Evolutionary conservation across 1,140 invertebrate genomes (phyloP), one percentile per base, ranked within the genome.

Genomic region (Eumeta japonica): DNA sequence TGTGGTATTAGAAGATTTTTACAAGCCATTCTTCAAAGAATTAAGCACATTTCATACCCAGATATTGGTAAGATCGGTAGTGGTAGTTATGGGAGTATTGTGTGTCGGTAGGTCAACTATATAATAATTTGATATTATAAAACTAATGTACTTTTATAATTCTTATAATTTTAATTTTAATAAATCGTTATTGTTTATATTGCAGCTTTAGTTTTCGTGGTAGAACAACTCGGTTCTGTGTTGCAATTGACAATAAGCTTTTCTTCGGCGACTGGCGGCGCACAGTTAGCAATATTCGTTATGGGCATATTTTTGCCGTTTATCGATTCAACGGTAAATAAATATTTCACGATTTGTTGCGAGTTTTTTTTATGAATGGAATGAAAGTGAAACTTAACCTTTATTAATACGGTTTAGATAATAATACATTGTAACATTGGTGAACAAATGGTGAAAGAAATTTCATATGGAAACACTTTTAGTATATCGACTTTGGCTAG

Each of bases 1-100:
- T 7, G 88, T 95, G 9, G 88, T 96, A 35, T 74, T 94, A 5
- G 83, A 94, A 52, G 89, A 90, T 45, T 87, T 87, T 45, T 83
- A 84, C 33, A 86, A 86, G 64, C 82, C 75, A 10, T 85, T 80
- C 58, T 80, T 72, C 46, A 79, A 62, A 46, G 71, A 82, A 1
- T 65, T 92, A 1, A 81, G 65, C 3, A 83, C 86, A 4, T 75
- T 60, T 35, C 73, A 79, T 40, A 81, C 82, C 0, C 82, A 84
- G 16, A 73, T 83, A 35, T 52, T 89, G 5, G 83, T 89, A 62
- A 84, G 88, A 58, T 53, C 78, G 1, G 84, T 84, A 1, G 86
- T 89, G 2, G 76, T 89, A 0, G 33, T 85, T 12, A 74, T 88
- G 28, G 88, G 87, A 5, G 54, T 76, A 9, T 55, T 84, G 2